Evolutionary conservation across 2,888 invertebrate species (phyloP).

Genomic region (Tanytarsus gracilentus): DNA sequence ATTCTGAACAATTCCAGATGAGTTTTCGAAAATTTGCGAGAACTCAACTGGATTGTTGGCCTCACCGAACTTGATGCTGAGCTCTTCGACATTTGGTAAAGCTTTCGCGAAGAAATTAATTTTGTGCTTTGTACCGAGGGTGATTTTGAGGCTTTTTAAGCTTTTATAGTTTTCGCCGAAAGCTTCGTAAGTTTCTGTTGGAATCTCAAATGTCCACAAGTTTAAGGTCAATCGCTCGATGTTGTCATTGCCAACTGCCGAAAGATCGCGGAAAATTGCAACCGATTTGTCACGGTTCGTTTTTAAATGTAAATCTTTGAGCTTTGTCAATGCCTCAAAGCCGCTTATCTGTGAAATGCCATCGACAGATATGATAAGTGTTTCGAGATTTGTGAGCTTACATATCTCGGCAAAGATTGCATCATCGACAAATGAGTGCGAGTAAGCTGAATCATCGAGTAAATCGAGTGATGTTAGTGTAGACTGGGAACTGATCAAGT

Average conservation of each 20-base stretch:
- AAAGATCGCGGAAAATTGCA: not conserved
- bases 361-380: not conserved
- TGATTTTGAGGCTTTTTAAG: not conserved
- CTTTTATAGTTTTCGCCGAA: not conserved
- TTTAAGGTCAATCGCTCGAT: not conserved
- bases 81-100: not conserved
- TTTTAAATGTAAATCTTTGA: not conserved
- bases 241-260: not conserved
- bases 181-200: not conserved
- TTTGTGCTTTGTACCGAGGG: constrained; percentile 1
- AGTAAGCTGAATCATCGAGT: not conserved
- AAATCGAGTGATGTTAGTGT: not conserved
- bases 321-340: not conserved
- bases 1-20: not conserved
- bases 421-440: not conserved
- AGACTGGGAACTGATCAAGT: not conserved
- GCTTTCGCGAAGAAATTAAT: not conserved
- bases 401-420: not conserved
- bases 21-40: not conserved
- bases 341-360: not conserved
- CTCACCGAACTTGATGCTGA: not conserved
- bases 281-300: not conserved
- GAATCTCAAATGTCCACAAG: constrained; percentile 6
- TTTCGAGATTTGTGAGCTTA: not conserved
- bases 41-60: constrained; percentile 5